Conservation (phyloP, 2,113 vertebrate species). For the Pandion haliaetus region DNA sequence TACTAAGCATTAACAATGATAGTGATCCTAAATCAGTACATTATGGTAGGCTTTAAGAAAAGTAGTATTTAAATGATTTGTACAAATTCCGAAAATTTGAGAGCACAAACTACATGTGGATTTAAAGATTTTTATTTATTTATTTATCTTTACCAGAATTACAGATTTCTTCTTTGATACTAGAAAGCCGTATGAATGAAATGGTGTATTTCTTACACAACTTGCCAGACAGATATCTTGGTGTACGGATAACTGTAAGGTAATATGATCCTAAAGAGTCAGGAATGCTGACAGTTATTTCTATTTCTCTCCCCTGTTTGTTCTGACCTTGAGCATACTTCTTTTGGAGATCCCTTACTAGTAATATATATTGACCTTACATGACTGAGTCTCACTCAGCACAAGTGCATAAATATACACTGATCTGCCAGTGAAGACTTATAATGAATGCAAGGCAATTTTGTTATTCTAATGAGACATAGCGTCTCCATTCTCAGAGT, state of each 20-base stretch:
- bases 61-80: not conserved
- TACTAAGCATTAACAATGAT: not conserved
- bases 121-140: not conserved
- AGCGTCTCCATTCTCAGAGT: not conserved
- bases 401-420: not conserved
- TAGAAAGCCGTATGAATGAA: not conserved
- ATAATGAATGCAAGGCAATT: not conserved
- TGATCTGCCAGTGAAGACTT: not conserved
- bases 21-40: not conserved
- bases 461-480: not conserved
- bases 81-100: not conserved
- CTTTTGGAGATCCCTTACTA: not conserved
- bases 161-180: not conserved
- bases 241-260: not conserved
- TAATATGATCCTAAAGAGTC: not conserved
- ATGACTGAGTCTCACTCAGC: not conserved
- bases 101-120: not conserved
- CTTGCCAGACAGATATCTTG: not conserved
- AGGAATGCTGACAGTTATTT: not conserved
- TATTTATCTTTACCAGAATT: not conserved
- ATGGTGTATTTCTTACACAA: not conserved
- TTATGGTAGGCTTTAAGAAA: not conserved
- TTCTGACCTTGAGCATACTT: not conserved
- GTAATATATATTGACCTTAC: not conserved
- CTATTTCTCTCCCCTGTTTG: not conserved